Conservation (phyloP, 1,140 invertebrate species). For the Drosophila serrata region DNA sequence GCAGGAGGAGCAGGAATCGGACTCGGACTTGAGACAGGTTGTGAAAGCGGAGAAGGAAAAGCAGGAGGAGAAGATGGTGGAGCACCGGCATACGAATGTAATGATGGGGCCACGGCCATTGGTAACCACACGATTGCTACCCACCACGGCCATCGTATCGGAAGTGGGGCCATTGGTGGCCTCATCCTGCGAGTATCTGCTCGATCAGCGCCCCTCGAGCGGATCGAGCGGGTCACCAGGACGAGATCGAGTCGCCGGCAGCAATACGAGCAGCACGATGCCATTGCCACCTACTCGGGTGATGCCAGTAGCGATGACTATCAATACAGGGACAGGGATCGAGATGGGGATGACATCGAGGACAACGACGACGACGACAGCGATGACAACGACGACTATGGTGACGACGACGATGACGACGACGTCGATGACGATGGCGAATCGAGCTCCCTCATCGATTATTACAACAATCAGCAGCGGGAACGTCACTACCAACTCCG, state of each 20-base stretch:
- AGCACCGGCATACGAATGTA: conserved; percentile 39
- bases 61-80: not conserved
- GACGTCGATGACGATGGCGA: conserved; percentile 56
- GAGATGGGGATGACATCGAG: conserved; percentile 18
- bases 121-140: conserved; percentile 58
- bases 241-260: conserved; percentile 12
- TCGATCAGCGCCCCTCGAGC: conserved; percentile 74
- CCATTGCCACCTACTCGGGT: conserved; percentile 22
- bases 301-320: conserved; percentile 45
- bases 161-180: conserved; percentile 55
- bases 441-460: conserved; percentile 78
- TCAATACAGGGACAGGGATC: conserved; percentile 1
- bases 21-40: conserved; percentile 2
- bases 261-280: conserved; percentile 13
- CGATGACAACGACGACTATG: conserved; percentile 17
- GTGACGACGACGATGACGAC: conserved; percentile 14
- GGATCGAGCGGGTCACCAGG: conserved; percentile 15
- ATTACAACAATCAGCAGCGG: conserved; percentile 84
- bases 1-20: not conserved
- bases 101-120: conserved; percentile 67
- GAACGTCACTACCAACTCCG: conserved; percentile 79
- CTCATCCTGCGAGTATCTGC: conserved; percentile 84
- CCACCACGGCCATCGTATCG: conserved; percentile 68
- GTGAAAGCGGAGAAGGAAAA: conserved; percentile 16
- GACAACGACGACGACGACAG: conserved; percentile 13